Conservation (phyloP, 2,888 invertebrate genomes). For the Sisyra nigra region DNA sequence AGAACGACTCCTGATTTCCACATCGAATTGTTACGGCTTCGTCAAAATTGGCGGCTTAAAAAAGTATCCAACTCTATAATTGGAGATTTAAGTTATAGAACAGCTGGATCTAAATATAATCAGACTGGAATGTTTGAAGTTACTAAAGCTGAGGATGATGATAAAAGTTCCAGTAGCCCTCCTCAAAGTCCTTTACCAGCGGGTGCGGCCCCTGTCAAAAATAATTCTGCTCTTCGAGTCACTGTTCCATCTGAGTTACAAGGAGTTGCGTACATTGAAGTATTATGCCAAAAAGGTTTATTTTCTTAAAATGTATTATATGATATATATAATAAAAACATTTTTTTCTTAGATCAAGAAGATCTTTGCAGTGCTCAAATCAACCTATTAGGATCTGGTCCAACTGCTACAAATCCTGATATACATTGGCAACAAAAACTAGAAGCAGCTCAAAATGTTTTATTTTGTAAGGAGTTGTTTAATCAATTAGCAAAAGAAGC, state of each 20-base stretch:
- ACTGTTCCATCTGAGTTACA: constrained; percentile 88
- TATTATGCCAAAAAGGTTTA: constrained; percentile 79
- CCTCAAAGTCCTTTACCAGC: constrained; percentile 28
- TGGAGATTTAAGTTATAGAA: constrained; percentile 89
- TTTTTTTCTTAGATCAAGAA: constrained; percentile 55
- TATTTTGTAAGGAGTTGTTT: constrained; percentile 93
- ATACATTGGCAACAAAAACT: constrained; percentile 89
- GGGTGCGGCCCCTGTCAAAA: constrained; percentile 32
- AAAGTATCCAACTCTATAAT: constrained; percentile 91
- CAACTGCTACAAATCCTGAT: constrained; percentile 54
- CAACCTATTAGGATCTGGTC: constrained; percentile 59
- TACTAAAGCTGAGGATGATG: constrained; percentile 77
- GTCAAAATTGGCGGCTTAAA: constrained; percentile 93
- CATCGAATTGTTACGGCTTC: constrained; percentile 68
- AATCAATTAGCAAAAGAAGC: constrained; percentile 89
- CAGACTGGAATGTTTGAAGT: constrained; percentile 94
- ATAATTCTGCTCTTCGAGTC: constrained; percentile 67
- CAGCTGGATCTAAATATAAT: constrained; percentile 86
- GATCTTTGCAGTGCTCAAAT: constrained; percentile 73
- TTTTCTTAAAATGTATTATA: neutral
- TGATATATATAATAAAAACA: neutral
- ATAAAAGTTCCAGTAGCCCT: constrained; percentile 31
- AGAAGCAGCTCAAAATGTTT: constrained; percentile 93
- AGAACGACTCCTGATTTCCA: constrained; percentile 81
- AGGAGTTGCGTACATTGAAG: constrained; percentile 92